These are phyloP conservation scores for Reinhardtius hippoglossoides DNA, from an alignment of 2,113 vertebrate genomes.

Conservation along the genomic window DNA sequence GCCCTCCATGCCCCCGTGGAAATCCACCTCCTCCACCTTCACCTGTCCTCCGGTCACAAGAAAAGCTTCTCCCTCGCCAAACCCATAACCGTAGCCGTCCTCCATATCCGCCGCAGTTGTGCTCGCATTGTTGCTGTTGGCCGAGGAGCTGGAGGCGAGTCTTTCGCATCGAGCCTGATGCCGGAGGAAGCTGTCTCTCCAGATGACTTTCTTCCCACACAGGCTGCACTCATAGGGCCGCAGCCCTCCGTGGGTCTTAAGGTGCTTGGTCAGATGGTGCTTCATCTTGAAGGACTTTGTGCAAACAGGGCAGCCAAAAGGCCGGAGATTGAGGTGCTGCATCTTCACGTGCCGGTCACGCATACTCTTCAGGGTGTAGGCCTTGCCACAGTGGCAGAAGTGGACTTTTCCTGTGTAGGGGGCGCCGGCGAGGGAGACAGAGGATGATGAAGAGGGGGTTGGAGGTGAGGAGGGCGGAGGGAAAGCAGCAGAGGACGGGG, in stretches of 20 bases:
- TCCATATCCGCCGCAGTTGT: constrained; percentile 24
- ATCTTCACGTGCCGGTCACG: constrained; percentile 86
- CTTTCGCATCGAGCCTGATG: constrained; percentile 83
- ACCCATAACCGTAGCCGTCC: constrained; percentile 56
- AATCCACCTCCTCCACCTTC: constrained; percentile 81
- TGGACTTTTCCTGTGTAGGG: constrained; percentile 82
- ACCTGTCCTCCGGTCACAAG: constrained; percentile 69
- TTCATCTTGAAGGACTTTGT: constrained; percentile 88
- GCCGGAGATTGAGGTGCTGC: constrained; percentile 86
- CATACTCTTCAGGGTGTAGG: constrained; percentile 87
- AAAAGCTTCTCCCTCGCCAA: constrained; percentile 69
- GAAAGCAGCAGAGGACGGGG: constrained; percentile 65
- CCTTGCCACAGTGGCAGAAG: constrained; percentile 87
- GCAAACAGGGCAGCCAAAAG: constrained; percentile 84
- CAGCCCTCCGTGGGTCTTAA: constrained; percentile 85
- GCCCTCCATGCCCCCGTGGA: constrained; percentile 66
- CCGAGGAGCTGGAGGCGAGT: constrained; percentile 60
- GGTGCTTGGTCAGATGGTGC: constrained; percentile 86
- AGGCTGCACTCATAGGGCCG: constrained; percentile 82
- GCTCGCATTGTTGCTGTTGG: background rate
- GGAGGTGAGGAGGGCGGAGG: constrained; percentile 65
- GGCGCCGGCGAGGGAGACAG: constrained; percentile 71
- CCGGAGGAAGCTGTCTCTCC: constrained; percentile 85
- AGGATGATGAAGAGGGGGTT: constrained; percentile 79
- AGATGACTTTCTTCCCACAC: constrained; percentile 86